A percentile compares a stretch with the other conserved stretches of the same genome.
Evolutionary conservation across 2,888 invertebrate species (phyloP).

Genomic region (Ectobius pallidus): DNA sequence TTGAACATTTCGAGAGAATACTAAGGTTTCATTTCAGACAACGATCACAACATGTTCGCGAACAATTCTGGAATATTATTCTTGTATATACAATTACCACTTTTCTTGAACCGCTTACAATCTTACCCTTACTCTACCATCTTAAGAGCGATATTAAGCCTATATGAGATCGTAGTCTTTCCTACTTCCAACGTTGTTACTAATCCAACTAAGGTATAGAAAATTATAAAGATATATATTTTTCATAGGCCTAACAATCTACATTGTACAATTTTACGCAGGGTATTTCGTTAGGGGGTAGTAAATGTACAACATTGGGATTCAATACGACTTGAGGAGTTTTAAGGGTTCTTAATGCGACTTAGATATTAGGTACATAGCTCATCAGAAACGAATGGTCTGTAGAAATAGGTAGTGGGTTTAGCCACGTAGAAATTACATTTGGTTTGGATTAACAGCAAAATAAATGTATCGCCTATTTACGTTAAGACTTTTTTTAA

Average conservation of each 20-base stretch:
- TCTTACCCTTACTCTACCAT: no score
- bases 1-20: no score
- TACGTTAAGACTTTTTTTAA: no score
- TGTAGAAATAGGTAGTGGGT: not conserved
- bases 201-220: not conserved
- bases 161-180: not conserved
- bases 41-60: no score
- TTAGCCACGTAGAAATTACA: not conserved
- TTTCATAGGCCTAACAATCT: not conserved
- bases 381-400: not conserved
- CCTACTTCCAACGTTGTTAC: not conserved
- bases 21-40: no score
- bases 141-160: no score
- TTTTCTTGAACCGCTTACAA: no score
- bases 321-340: not conserved
- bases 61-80: no score
- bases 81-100: no score
- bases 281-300: not conserved
- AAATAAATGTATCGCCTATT: not conserved
- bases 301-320: not conserved
- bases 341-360: not conserved
- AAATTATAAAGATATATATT: conserved; percentile 13
- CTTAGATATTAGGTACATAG: not conserved
- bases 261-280: not conserved
- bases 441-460: not conserved